A percentile compares a stretch with the other conserved stretches of the same genome.
These are phyloP conservation scores for Blomia tropicalis DNA, from an alignment of 2,888 invertebrate genomes.

Conservation along the genomic window DNA sequence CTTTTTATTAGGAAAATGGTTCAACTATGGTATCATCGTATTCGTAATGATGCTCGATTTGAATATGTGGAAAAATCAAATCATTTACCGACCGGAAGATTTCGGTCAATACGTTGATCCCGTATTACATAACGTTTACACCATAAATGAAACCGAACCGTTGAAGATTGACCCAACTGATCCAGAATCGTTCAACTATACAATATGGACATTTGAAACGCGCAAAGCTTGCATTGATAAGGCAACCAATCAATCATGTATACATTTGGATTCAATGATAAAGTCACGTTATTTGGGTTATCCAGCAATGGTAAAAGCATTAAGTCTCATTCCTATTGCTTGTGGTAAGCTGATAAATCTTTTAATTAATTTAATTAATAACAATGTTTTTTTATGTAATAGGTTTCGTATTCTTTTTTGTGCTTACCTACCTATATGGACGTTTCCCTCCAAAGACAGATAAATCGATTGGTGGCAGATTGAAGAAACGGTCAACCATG, in stretches of 20 bases:
- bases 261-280: conserved; percentile 38
- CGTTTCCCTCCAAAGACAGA: conserved; percentile 33
- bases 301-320: conserved; percentile 36
- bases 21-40: conserved; percentile 42
- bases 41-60: conserved; percentile 41
- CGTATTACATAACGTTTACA: conserved; percentile 35
- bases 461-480: conserved; percentile 27
- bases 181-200: conserved; percentile 31
- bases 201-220: conserved; percentile 36
- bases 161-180: conserved; percentile 26
- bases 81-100: conserved; percentile 39
- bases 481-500: conserved; percentile 25
- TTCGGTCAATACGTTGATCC: conserved; percentile 40
- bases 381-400: conserved; percentile 23
- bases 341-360: conserved; percentile 29
- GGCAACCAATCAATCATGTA: conserved; percentile 35
- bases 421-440: conserved; percentile 35
- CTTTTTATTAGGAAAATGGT: conserved; percentile 39
- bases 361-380: too few relatives aligned
- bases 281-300: conserved; percentile 39
- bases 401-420: conserved; percentile 34
- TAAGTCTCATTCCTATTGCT: conserved; percentile 39
- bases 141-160: conserved; percentile 33
- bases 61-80: conserved; percentile 44
- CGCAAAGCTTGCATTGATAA: conserved; percentile 36